phyloP scores from a whole-genome alignment of 2,113 vertebrate species.

The Pseudorectes ferrugineus region DNA sequence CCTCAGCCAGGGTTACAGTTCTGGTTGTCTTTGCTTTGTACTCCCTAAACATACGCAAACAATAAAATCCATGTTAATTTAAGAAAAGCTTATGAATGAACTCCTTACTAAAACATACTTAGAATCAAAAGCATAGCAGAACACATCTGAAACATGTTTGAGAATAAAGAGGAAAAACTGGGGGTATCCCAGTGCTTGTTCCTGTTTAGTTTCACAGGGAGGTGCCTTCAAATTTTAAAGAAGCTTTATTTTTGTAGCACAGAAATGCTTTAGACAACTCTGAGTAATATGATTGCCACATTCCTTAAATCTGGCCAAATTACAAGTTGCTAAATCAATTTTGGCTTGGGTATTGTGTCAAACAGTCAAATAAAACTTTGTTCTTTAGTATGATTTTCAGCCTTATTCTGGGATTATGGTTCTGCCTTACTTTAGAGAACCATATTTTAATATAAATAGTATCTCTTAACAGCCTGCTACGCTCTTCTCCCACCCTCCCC shows the following conservation, averaged over 20 bases:
- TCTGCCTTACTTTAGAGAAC: not conserved
- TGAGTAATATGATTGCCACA: not conserved
- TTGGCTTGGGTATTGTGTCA: not conserved
- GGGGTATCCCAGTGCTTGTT: not conserved
- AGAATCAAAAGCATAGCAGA: not conserved
- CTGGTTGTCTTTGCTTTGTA: not conserved
- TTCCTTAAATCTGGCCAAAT: not conserved
- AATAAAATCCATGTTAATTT: not conserved
- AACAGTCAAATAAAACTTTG: not conserved
- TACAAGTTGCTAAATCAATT: not conserved
- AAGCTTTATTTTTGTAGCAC: not conserved
- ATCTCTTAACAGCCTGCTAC: not conserved
- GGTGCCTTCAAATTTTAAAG: not conserved
- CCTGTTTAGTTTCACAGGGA: not conserved
- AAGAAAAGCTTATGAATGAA: not conserved
- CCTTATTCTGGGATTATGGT: not conserved
- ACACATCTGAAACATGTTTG: not conserved
- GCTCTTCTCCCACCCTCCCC: not conserved
- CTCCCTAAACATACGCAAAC: not conserved
- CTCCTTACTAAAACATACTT: not conserved
- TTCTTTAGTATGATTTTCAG: not conserved
- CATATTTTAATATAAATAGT: not conserved
- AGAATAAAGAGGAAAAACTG: not conserved
- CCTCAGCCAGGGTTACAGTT: not conserved
- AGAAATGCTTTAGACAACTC: not conserved